Evolutionary conservation across 2,113 vertebrate genomes (phyloP).

Genomic region (Pomatorhinus ruficollis): DNA sequence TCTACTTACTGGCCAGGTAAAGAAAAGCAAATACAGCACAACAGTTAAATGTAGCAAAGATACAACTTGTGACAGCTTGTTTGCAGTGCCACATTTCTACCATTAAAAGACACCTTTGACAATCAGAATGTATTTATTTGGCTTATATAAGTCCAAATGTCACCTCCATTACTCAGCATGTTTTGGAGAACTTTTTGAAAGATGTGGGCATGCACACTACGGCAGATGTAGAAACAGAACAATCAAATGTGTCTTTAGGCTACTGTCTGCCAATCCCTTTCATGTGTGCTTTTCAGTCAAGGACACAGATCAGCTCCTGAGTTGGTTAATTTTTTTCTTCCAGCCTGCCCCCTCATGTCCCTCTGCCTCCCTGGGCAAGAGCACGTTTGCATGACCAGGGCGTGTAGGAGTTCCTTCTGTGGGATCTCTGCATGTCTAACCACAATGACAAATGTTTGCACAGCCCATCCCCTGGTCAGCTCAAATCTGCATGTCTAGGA

Average conservation of each 20-base stretch:
- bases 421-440: background rate
- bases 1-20: background rate
- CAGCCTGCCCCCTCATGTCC: background rate
- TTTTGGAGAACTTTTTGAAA: background rate
- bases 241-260: background rate
- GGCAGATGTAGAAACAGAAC: background rate
- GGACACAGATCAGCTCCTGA: background rate
- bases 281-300: background rate
- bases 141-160: background rate
- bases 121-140: background rate
- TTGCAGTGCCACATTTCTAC: background rate
- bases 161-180: background rate
- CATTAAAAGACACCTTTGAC: background rate
- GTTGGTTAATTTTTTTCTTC: background rate
- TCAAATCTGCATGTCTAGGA: background rate
- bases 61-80: background rate
- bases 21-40: background rate
- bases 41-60: background rate
- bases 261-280: background rate
- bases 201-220: background rate
- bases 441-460: background rate
- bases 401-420: background rate
- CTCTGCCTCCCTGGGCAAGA: background rate
- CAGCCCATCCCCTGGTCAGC: rapidly evolving
- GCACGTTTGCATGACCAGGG: background rate